phyloP scores from a whole-genome alignment of 2,888 invertebrate genomes.

The Erebia ligea region DNA sequence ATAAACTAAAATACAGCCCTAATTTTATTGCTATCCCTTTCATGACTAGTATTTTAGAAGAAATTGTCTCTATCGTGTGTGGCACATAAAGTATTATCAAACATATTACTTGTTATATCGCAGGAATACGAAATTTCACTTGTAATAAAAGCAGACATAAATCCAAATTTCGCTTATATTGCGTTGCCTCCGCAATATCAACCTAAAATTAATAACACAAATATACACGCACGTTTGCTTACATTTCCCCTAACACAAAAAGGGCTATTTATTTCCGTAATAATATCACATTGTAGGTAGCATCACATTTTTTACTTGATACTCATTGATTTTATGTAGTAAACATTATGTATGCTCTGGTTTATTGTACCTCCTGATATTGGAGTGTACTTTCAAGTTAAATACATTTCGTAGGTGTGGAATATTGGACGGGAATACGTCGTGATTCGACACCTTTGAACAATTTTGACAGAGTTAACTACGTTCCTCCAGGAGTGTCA shows the following conservation, averaged over 20 bases:
- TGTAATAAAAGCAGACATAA: conserved; percentile 42
- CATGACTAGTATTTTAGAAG: neutral
- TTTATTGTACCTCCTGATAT: neutral
- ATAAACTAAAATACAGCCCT: too few species aligned
- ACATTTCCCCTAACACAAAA: conserved; percentile 16
- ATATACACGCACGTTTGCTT: conserved; percentile 23
- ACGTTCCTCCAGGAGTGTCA: too few species aligned
- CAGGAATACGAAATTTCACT: conserved; percentile 35
- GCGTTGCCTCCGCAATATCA: conserved; percentile 31
- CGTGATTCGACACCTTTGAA: too few species aligned
- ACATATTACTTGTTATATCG: conserved; percentile 33
- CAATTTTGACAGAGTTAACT: too few species aligned
- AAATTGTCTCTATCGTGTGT: conserved; percentile 26
- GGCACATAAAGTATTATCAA: conserved; percentile 38
- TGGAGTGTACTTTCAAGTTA: too few species aligned
- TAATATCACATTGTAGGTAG: neutral
- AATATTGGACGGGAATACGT: too few species aligned
- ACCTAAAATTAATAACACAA: conserved; percentile 27
- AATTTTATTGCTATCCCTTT: too few species aligned
- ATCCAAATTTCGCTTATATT: conserved; percentile 39
- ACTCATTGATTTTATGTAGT: neutral
- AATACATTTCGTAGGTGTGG: too few species aligned
- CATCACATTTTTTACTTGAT: neutral
- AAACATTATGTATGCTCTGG: neutral
- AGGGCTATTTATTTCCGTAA: neutral